These are phyloP conservation scores for Torymus tubicola DNA, from an alignment of 2,888 invertebrate species.

Conservation along the genomic window DNA sequence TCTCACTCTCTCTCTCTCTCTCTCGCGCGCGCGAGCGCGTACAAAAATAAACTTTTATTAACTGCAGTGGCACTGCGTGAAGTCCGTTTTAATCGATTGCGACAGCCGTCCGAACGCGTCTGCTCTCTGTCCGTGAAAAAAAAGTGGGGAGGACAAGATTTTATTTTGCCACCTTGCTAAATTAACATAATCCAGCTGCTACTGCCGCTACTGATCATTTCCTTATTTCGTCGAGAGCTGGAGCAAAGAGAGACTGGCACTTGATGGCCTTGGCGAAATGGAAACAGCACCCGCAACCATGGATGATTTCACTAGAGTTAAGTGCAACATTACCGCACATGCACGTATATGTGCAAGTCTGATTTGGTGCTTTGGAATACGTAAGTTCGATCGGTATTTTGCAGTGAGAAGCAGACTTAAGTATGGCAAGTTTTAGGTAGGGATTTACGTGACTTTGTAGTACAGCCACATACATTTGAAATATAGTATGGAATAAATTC, in stretches of 20 bases:
- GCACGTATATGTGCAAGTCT: background rate
- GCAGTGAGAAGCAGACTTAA: too few relatives aligned
- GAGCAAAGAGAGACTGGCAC: conserved; percentile 9
- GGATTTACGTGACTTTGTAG: too few relatives aligned
- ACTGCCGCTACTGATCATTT: background rate
- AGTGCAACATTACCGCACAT: too few relatives aligned
- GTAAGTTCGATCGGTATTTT: too few relatives aligned
- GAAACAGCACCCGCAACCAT: background rate
- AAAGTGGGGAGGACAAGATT: background rate
- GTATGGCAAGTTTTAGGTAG: too few relatives aligned
- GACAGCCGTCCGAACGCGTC: background rate
- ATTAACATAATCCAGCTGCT: conserved; percentile 29
- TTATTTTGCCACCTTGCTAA: conserved; percentile 16
- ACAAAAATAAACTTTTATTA: conserved; percentile 23
- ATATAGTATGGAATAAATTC: too few relatives aligned
- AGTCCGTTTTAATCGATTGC: background rate
- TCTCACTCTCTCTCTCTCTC: background rate
- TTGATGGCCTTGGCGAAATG: conserved; percentile 18
- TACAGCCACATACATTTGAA: too few relatives aligned
- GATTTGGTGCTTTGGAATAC: too few relatives aligned
- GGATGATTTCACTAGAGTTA: too few relatives aligned
- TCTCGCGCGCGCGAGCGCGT: background rate
- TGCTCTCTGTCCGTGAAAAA: background rate
- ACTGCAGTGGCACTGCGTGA: background rate
- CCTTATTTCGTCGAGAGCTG: conserved; percentile 18